These are phyloP conservation scores for Betta splendens DNA, from an alignment of 2,797 vertebrate species.

Conservation along the genomic window DNA sequence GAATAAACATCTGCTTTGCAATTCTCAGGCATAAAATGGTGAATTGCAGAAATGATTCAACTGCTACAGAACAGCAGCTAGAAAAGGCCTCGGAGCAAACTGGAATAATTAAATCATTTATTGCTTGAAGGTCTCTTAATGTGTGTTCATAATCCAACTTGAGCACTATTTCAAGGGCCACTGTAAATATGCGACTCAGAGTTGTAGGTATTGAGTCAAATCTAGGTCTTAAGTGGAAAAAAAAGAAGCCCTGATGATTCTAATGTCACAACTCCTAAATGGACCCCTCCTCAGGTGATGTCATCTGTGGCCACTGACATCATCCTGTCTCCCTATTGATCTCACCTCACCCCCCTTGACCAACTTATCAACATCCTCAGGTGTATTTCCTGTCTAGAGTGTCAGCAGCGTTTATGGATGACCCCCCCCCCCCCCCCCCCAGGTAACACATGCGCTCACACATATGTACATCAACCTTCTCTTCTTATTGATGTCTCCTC, in stretches of 20 bases:
- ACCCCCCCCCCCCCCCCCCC: conserved; percentile 34
- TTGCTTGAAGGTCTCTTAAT: conserved; percentile 7
- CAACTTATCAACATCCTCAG: conserved; percentile 72
- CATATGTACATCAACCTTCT: conserved; percentile 21
- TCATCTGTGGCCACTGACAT: conserved; percentile 60
- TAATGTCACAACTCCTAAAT: conserved; percentile 16
- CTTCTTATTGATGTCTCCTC: conserved; percentile 48
- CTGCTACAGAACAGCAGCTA: conserved; percentile 15
- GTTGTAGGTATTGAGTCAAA: neutral
- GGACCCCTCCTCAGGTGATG: conserved; percentile 40
- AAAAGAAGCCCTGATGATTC: no score
- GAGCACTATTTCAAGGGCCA: conserved; percentile 6
- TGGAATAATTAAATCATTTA: neutral
- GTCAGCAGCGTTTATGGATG: conserved; percentile 70
- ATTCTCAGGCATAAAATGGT: conserved; percentile 19
- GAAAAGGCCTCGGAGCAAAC: conserved; percentile 9
- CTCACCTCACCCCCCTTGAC: conserved; percentile 44
- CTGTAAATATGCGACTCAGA: neutral
- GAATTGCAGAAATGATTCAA: conserved; percentile 24
- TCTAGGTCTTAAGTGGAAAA: conserved; percentile 1
- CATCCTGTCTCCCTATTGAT: conserved; percentile 66
- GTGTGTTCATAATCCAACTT: neutral
- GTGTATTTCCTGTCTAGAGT: conserved; percentile 74
- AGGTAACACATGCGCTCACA: conserved; percentile 40
- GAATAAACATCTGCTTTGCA: conserved; percentile 46